Conservation (phyloP, 1,140 invertebrate species). For the Zaprionus ghesquierei region DNA sequence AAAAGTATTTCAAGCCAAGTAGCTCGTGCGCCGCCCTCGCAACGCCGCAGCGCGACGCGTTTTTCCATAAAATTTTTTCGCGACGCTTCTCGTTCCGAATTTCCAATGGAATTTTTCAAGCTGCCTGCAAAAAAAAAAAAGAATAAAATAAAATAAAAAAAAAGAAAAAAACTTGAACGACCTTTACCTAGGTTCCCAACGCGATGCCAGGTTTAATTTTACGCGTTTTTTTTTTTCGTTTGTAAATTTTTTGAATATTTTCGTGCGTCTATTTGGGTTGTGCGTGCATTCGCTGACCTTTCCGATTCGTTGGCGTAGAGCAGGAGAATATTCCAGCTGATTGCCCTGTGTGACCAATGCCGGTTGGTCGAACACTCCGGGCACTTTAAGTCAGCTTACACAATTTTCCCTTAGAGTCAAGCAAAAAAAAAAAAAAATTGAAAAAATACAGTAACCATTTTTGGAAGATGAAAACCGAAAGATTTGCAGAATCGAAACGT, state of each 20-base stretch:
- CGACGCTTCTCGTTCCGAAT: slow-evolving; percentile 27
- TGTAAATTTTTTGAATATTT: neutral
- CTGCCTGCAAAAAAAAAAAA: slow-evolving; percentile 4
- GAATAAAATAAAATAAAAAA: neutral
- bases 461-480: neutral
- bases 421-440: neutral
- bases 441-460: neutral
- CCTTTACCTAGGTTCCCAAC: slow-evolving; percentile 9
- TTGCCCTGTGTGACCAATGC: neutral
- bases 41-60: slow-evolving; percentile 6
- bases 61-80: slow-evolving; percentile 18
- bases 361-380: slow-evolving; percentile 15
- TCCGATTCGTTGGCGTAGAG: slow-evolving; percentile 1
- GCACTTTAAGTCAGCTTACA: slow-evolving; percentile 5
- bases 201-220: slow-evolving; percentile 2
- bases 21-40: slow-evolving; percentile 23
- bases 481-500: neutral
- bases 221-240: neutral
- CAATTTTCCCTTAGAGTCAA: neutral
- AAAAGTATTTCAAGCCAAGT: slow-evolving; percentile 42
- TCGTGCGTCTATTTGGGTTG: slow-evolving; percentile 21
- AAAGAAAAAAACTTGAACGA: slow-evolving; percentile 19
- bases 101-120: slow-evolving; percentile 26
- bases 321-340: slow-evolving; percentile 12
- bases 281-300: slow-evolving; percentile 33